A percentile compares a stretch with the other conserved stretches of the same genome.
Evolutionary conservation across 2,113 vertebrate species (phyloP).

Genomic region (Anarhynchus alexandrinus): DNA sequence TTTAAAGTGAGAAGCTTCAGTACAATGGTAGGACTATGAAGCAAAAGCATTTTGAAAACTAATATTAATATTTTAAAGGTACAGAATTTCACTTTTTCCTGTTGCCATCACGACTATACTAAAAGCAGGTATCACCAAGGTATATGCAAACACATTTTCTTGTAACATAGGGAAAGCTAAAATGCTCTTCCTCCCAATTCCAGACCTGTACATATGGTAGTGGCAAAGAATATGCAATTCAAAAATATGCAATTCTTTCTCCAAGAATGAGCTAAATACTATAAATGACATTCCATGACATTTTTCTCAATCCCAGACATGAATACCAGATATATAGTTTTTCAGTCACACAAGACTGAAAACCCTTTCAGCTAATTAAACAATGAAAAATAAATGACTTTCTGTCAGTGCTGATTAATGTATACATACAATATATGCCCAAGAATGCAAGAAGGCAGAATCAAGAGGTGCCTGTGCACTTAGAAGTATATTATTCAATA

Average conservation of each 20-base stretch:
- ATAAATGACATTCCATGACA: not conserved
- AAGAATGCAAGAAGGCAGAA: not conserved
- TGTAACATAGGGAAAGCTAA: not conserved
- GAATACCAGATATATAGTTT: not conserved
- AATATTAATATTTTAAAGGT: constrained; percentile 18
- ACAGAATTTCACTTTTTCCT: constrained; percentile 23
- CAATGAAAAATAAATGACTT: not conserved
- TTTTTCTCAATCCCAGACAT: not conserved
- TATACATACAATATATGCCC: not conserved
- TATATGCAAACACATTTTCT: not conserved
- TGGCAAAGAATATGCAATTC: not conserved
- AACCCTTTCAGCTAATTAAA: not conserved
- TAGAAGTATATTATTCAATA: not conserved
- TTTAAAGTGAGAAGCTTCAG: constrained; percentile 48
- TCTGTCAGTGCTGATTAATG: not conserved
- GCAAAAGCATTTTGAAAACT: constrained; percentile 61
- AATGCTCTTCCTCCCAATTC: not conserved
- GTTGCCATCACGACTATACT: not conserved
- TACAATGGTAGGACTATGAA: constrained; percentile 6
- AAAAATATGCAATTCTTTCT: not conserved
- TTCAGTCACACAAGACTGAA: not conserved
- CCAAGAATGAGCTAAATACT: not conserved
- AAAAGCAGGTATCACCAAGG: not conserved
- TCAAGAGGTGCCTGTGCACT: not conserved
- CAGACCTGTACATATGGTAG: not conserved